Evolutionary conservation across 2,797 vertebrate species (phyloP).

Genomic region (Sardinella longiceps): DNA sequence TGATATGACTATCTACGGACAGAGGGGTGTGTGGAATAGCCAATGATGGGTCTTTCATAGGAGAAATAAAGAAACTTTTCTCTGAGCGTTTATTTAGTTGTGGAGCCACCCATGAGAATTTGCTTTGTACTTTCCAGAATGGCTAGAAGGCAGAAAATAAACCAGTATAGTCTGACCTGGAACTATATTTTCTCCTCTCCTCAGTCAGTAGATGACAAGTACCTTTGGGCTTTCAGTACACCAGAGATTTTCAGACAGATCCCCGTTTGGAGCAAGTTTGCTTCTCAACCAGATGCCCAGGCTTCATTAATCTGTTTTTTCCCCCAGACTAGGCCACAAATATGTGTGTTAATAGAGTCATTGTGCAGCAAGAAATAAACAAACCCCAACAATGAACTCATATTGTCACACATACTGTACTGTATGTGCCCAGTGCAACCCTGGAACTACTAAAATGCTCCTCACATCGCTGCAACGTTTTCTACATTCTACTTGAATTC

Average conservation of each 20-base stretch:
- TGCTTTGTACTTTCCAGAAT: background rate
- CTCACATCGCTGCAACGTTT: background rate
- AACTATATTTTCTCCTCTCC: conserved; percentile 14
- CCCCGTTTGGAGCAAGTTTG: background rate
- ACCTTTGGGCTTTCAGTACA: background rate
- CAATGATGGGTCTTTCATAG: background rate
- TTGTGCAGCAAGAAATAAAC: background rate
- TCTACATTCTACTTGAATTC: background rate
- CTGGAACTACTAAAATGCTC: background rate
- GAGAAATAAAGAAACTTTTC: conserved; percentile 14
- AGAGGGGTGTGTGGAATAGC: background rate
- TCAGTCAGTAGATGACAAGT: background rate
- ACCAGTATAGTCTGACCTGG: conserved; percentile 17
- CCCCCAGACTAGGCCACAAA: background rate
- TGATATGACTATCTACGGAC: background rate
- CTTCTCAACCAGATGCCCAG: background rate
- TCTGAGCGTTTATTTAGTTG: background rate
- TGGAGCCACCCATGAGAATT: conserved; percentile 24
- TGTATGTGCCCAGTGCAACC: background rate
- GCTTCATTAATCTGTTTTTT: background rate
- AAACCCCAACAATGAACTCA: background rate
- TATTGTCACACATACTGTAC: background rate
- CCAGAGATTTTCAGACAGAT: background rate
- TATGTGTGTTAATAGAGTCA: background rate
- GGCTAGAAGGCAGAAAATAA: conserved; percentile 19